phyloP scores from a whole-genome alignment of 2,113 vertebrate genomes.

The Myrmecophaga tridactyla region DNA sequence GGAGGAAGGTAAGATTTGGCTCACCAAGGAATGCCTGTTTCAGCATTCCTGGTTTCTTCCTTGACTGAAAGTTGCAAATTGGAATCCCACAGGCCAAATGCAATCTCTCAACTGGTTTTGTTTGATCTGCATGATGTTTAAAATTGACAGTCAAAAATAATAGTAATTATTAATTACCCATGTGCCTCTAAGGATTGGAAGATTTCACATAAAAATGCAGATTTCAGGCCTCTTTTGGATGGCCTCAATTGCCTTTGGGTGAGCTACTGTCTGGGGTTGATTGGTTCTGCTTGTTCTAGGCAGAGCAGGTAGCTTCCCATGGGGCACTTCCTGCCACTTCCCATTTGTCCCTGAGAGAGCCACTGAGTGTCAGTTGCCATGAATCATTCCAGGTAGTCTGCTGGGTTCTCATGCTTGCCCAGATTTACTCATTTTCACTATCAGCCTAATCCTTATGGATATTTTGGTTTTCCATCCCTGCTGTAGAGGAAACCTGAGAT shows the following conservation, averaged over 20 bases:
- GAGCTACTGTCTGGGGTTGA: too few species aligned
- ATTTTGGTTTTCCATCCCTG: neutral
- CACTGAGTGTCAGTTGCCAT: too few species aligned
- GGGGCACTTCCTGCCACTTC: neutral
- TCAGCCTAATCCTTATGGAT: too few species aligned
- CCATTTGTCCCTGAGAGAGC: neutral
- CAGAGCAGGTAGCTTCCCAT: fast-evolving
- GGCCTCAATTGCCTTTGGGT: fast-evolving
- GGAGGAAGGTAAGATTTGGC: neutral
- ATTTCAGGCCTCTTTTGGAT: neutral
- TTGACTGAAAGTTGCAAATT: neutral
- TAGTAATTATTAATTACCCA: neutral
- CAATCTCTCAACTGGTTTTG: too few species aligned
- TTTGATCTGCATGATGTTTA: neutral
- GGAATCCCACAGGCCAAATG: neutral
- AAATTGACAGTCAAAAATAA: too few species aligned
- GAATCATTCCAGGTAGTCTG: neutral
- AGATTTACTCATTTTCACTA: fast-evolving
- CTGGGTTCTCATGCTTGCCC: fast-evolving
- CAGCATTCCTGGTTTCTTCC: neutral
- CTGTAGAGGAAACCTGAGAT: neutral
- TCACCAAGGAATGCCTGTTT: neutral
- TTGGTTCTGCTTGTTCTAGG: neutral
- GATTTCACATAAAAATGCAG: neutral
- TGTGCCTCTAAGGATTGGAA: neutral